Percentiles rank a stretch among this genome's conserved stretches.
These are phyloP conservation scores for Typhlichthys subterraneus DNA, from an alignment of 2,797 vertebrate species.

Conservation along the genomic window DNA sequence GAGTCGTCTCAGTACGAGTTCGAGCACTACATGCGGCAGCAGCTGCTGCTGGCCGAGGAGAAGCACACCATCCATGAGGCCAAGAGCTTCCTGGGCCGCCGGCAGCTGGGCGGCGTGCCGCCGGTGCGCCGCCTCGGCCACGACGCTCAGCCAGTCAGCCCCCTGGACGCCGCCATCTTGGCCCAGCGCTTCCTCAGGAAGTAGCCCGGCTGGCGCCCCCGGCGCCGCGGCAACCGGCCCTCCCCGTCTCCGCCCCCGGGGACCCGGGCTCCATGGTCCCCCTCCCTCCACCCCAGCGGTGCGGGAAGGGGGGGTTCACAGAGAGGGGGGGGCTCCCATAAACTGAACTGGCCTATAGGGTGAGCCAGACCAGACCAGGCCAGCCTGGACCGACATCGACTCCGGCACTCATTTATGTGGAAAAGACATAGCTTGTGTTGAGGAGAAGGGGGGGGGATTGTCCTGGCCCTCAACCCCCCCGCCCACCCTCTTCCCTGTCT, in stretches of 20 bases:
- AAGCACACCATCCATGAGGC: constrained; percentile 95
- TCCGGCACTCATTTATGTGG: no score
- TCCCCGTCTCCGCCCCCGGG: neutral
- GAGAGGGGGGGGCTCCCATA: constrained; percentile 18
- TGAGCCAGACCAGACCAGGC: no score
- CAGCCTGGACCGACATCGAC: no score
- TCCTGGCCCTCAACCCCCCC: no score
- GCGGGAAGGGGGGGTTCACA: constrained; percentile 15
- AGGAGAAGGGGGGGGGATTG: no score
- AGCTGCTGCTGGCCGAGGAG: constrained; percentile 96
- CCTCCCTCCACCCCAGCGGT: neutral
- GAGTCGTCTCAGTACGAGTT: constrained; percentile 99
- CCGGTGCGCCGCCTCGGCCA: constrained; percentile 93
- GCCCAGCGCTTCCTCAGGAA: constrained; percentile 96
- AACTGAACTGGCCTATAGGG: constrained; percentile 25
- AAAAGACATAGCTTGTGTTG: no score
- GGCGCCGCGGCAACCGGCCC: neutral
- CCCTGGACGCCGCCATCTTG: constrained; percentile 93
- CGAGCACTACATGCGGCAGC: constrained; percentile 99
- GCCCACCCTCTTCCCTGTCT: no score
- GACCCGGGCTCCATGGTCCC: constrained; percentile 36
- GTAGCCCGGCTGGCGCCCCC: constrained; percentile 61
- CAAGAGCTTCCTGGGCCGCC: constrained; percentile 91
- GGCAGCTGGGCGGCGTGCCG: constrained; percentile 91
- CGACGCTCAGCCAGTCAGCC: constrained; percentile 95